phyloP scores from a whole-genome alignment of 2,888 invertebrate species.

The Coelopa pilipes region DNA sequence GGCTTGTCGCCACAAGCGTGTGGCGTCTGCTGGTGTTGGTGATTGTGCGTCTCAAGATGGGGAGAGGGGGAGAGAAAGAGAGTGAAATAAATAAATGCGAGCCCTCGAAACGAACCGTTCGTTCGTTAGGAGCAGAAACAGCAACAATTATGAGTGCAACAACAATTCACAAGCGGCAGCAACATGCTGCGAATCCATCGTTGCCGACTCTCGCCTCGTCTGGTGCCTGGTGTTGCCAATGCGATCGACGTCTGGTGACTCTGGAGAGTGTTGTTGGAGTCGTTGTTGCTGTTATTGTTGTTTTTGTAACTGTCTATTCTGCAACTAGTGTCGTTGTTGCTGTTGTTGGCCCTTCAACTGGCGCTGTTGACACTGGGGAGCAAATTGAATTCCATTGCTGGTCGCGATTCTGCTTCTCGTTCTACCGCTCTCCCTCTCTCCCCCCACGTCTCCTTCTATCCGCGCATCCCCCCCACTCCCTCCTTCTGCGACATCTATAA shows the following conservation, averaged over 20 bases:
- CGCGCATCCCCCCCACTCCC: too few relatives aligned
- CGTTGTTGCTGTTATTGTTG: conserved; percentile 14
- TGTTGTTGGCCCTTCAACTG: conserved; percentile 7
- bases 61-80: not conserved
- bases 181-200: too few relatives aligned
- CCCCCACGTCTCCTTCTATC: too few relatives aligned
- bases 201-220: not conserved
- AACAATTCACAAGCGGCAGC: too few relatives aligned
- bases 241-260: not conserved
- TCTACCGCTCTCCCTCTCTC: not conserved
- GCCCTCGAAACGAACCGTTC: conserved; percentile 19
- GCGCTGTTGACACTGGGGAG: conserved; percentile 34
- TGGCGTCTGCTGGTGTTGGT: too few relatives aligned
- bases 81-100: conserved; percentile 19
- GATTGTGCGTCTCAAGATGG: too few relatives aligned
- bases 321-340: conserved; percentile 16
- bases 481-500: not conserved
- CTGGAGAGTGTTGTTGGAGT: not conserved
- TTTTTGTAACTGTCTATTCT: conserved; percentile 18
- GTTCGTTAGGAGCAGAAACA: not conserved
- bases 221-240: not conserved
- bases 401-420: conserved; percentile 22
- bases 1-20: not conserved
- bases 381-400: conserved; percentile 37
- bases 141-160: not conserved